Base-by-base conservation (phyloP, 2,797 vertebrate species). In the Etheostoma nigrum region DNA sequence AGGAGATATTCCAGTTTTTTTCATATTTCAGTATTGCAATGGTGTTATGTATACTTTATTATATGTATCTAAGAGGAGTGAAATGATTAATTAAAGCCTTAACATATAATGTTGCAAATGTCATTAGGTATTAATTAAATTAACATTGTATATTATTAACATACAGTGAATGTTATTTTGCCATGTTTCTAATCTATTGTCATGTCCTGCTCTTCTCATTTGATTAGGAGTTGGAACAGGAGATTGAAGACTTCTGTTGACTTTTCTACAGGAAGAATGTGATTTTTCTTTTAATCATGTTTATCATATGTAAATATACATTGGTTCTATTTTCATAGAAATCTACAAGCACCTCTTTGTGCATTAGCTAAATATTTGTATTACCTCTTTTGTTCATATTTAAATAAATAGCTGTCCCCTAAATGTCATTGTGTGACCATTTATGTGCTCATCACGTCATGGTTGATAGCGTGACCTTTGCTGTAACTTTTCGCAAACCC, bases 241-340 rank as follows among this genome's bases (percentile, higher is more conserved):
- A 95, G 83, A 92, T 95, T 54, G 86, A 93, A 77, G 92, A 94
- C 71, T 95, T 96, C 88, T 91, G 66, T 73, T 92, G 86, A 92
- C 33, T 45, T 74, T 60, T 76, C 60, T 48, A 59, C 55, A 16
- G 9, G 13, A 78, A 76, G 1, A 74, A 21, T 57, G 23, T 55
- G 36, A 54, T 18, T 25, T 30, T 55, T 85, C 74, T 44, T 3
- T 57, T 25, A 8, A 30, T 44, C 13, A 55, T 52, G 5, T 21
- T 61, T 5, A 19, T 58, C 10, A 14, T 30, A 45, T 89, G 62
- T 89, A 88, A 90, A 90, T 88, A 88, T 76, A 67, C 21, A 76
- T 44, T 75, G 58, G 18, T 67, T 89, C 25, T 90, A 91, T 91
- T 91, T 91, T 92, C 48, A 81, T 90, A 92, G 80, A 81, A 82